Conservation (phyloP, 2,797 vertebrate genomes). For the Coregonus sp. region DNA sequence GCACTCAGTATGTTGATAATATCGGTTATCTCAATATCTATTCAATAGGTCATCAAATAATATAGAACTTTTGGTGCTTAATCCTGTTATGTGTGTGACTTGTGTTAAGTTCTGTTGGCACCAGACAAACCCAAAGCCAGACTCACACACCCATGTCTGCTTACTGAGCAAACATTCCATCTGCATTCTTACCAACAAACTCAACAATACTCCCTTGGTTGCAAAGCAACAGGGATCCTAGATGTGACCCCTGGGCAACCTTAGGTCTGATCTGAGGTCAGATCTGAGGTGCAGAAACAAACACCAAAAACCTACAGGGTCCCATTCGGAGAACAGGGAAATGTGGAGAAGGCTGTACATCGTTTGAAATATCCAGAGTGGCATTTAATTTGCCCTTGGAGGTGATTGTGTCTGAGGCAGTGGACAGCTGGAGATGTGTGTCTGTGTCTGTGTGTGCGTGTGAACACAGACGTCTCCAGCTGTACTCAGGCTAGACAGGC, state of each 20-base stretch:
- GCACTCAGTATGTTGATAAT: not conserved
- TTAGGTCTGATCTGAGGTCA: not conserved
- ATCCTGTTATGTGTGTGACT: not conserved
- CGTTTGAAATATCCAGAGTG: too few relatives aligned
- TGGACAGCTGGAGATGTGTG: not conserved
- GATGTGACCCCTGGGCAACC: not conserved
- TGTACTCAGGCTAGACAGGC: not conserved
- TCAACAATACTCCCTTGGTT: conserved; percentile 22
- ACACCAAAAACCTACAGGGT: not conserved
- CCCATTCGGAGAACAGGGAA: not conserved
- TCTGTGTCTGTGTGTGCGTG: not conserved
- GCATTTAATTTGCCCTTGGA: too few relatives aligned
- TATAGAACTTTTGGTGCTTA: not conserved
- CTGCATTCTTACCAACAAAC: conserved; percentile 28
- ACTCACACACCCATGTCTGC: conserved; percentile 30
- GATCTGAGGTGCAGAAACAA: conserved; percentile 5
- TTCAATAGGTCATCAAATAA: not conserved
- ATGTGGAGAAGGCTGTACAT: too few relatives aligned
- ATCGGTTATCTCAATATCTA: not conserved
- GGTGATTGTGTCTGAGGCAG: not conserved
- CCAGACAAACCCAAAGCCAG: conserved; percentile 12
- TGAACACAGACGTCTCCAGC: not conserved
- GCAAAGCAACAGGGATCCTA: not conserved
- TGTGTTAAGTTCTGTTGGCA: not conserved
- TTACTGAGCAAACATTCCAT: conserved; percentile 43